phyloP scores from a whole-genome alignment of 2,113 vertebrate species.

The Pitta sordida region DNA sequence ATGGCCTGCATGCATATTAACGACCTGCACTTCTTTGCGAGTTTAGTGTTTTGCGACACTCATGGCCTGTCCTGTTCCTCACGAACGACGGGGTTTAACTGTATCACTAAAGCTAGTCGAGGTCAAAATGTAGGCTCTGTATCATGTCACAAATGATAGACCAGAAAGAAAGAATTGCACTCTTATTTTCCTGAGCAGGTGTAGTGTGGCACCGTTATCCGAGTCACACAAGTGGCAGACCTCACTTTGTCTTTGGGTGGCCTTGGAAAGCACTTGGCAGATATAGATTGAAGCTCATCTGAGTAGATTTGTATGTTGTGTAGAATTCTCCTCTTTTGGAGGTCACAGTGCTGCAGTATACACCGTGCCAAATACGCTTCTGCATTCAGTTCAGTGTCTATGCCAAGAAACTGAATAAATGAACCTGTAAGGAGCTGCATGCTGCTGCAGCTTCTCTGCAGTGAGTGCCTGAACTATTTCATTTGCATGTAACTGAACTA shows the following conservation, averaged over 20 bases:
- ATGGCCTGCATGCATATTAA: too few species aligned
- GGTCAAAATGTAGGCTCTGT: accelerated
- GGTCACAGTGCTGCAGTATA: neutral
- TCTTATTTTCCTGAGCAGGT: neutral
- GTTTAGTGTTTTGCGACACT: too few species aligned
- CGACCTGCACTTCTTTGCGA: too few species aligned
- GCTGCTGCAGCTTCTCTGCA: neutral
- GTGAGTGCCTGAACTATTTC: neutral
- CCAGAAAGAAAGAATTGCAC: neutral
- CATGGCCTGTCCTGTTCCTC: too few species aligned
- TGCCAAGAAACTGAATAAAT: neutral
- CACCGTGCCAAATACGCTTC: neutral
- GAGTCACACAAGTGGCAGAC: neutral
- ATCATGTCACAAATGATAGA: neutral
- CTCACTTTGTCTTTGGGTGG: neutral
- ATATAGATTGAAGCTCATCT: accelerated
- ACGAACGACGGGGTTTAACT: too few species aligned
- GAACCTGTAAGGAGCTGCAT: neutral
- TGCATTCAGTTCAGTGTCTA: neutral
- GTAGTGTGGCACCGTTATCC: neutral
- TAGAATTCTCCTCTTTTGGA: accelerated
- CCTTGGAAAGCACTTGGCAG: neutral
- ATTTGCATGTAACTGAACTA: neutral
- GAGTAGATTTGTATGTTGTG: neutral
- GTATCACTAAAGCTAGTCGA: neutral